Evolutionary conservation across 2,888 invertebrate species (phyloP), one percentile per base, ranked within the genome.

Genomic region (Cynaeus angustus): DNA sequence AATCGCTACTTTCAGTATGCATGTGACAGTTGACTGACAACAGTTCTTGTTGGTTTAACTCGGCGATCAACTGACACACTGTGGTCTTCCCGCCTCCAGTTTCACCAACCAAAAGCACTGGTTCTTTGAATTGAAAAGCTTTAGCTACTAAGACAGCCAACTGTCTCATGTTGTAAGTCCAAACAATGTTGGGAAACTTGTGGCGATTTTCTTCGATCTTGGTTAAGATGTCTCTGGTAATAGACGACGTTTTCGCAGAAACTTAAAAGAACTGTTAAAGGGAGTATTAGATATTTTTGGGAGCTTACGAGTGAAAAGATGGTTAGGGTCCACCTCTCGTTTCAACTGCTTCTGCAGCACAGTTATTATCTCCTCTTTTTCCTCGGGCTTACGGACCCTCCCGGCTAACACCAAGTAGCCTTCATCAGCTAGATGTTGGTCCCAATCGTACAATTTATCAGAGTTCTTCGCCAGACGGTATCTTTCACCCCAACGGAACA

Each of bases 21-120:
- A 99, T 96, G 81, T 99, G 99, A 85, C 99, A 99, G 85, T 99
- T 99, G 0, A 99, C 91, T 38, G 94, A 91, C 62, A 92, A 88
- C 38, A 99, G 86, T 61, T 90, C 85, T 61, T 91, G 91, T 0
- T 87, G 84, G 70, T 88, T 89, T 59, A 94, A 87, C 26, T 90
- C 88, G 3, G 97, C 93, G 56, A 96, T 88, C 12, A 98, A 87
- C 86, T 99, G 96, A 78, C 97, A 98, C 3, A 98, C 90, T 0
- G 98, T 98, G 0, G 99, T 99, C 87, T 99, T 99, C 0, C 99
- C 99, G 81, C 98, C 96, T 0, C 98, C 99, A 0, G 99, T 99
- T 82, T 98, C 98, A 7, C 99, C 99, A 0, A 99, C 97, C 43
- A 99, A 86, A 48, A 99, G 85, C 0, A 98, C 94, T 0, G 99